Evolutionary conservation across 2,113 vertebrate species (phyloP).

Genomic region (Anser brachyrhynchus): DNA sequence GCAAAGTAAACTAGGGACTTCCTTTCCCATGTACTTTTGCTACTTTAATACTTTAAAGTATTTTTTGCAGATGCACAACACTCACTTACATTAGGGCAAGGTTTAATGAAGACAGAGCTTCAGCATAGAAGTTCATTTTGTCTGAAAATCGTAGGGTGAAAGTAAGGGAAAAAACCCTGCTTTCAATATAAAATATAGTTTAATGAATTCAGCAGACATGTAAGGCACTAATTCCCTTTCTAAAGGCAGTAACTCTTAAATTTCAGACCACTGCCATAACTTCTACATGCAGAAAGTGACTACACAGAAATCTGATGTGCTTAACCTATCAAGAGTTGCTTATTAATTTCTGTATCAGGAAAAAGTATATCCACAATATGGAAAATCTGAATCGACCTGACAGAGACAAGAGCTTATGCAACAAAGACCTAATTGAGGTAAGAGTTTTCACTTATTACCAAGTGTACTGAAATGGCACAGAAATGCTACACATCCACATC

Average conservation of each 20-base stretch:
- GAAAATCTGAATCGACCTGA: not conserved
- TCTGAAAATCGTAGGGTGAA: too few relatives aligned
- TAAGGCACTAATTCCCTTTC: not conserved
- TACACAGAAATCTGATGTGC: not conserved
- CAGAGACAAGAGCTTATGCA: not conserved
- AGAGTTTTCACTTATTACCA: not conserved
- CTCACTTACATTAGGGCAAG: not conserved
- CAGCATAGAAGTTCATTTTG: not conserved
- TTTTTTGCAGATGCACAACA: too few relatives aligned
- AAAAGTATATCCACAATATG: not conserved
- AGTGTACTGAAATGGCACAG: fast-evolving
- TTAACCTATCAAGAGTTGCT: not conserved
- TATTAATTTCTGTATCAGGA: not conserved
- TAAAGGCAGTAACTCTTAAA: not conserved
- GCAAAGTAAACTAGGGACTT: not conserved
- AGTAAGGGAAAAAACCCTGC: not conserved
- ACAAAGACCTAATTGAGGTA: not conserved
- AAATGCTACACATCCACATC: not conserved
- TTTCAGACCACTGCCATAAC: not conserved
- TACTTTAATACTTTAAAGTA: not conserved
- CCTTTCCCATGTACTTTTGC: not conserved
- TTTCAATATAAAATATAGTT: not conserved
- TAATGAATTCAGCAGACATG: not conserved
- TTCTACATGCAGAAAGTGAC: not conserved
- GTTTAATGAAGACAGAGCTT: not conserved